Conservation (phyloP, 2,797 vertebrate species). For the Aulostomus chinensis region DNA sequence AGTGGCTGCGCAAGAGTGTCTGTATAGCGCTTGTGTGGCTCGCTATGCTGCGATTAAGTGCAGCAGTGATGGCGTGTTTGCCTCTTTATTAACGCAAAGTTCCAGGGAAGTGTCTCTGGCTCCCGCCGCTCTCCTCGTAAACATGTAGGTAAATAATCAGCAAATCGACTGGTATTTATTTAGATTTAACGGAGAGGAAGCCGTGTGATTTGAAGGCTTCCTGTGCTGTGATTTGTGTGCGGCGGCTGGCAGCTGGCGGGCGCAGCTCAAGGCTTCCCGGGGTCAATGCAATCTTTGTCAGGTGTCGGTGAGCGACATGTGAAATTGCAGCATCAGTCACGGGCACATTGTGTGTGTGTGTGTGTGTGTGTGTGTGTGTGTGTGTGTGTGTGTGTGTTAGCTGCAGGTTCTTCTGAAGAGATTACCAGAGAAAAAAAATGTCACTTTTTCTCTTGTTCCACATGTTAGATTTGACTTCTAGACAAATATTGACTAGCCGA, state of each 20-base stretch:
- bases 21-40: slow-evolving; percentile 16
- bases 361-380: too few relatives aligned
- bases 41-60: slow-evolving; percentile 11
- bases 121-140: slow-evolving; percentile 47
- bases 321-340: slow-evolving; percentile 18
- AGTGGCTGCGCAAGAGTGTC: neutral
- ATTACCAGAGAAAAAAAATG: too few relatives aligned
- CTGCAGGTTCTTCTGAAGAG: too few relatives aligned
- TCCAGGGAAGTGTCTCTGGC: slow-evolving; percentile 55
- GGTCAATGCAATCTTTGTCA: slow-evolving; percentile 73
- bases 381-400: too few relatives aligned
- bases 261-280: slow-evolving; percentile 14
- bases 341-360: neutral
- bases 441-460: too few relatives aligned
- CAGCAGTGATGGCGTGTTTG: slow-evolving; percentile 48
- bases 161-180: slow-evolving; percentile 70
- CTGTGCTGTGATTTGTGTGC: slow-evolving; percentile 56
- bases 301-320: too few relatives aligned
- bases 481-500: neutral
- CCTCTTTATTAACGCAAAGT: slow-evolving; percentile 60
- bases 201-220: slow-evolving; percentile 66
- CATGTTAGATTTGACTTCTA: too few relatives aligned
- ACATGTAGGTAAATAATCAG: slow-evolving; percentile 74
- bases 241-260: slow-evolving; percentile 29
- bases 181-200: slow-evolving; percentile 70